phyloP scores from a whole-genome alignment of 2,113 vertebrate species.

The Thomomys bottae region DNA sequence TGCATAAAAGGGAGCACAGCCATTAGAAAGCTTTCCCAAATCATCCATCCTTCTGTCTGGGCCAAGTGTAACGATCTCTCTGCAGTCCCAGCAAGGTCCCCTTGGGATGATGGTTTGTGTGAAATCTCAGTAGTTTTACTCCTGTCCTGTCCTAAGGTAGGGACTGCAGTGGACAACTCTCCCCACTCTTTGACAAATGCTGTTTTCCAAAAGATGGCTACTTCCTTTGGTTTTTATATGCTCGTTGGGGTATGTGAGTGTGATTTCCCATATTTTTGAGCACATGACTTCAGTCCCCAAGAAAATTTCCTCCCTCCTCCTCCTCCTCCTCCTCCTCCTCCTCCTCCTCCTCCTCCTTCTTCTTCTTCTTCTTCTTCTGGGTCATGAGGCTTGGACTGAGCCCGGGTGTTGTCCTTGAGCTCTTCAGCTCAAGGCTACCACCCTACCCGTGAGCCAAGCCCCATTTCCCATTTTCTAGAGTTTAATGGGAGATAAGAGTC shows the following conservation, averaged over 20 bases:
- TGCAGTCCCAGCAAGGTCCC: neutral
- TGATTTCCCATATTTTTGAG: neutral
- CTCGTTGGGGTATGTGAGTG: neutral
- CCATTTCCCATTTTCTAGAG: too few relatives aligned
- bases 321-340: too few relatives aligned
- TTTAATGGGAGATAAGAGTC: too few relatives aligned
- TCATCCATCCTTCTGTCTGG: neutral
- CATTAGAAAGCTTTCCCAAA: neutral
- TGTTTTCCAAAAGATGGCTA: neutral
- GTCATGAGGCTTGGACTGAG: too few relatives aligned
- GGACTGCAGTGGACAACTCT: neutral
- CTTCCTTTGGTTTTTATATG: neutral
- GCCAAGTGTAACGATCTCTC: neutral
- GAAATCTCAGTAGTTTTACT: neutral
- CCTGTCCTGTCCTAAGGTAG: neutral
- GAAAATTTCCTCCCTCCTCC: neutral
- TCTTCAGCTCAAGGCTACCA: too few relatives aligned
- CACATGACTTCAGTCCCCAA: neutral
- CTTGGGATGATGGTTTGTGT: rapidly evolving
- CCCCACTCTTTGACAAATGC: neutral
- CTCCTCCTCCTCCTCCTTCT: too few relatives aligned
- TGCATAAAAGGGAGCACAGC: neutral
- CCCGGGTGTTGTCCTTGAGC: too few relatives aligned
- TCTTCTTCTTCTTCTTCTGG: too few relatives aligned
- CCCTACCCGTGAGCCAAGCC: too few relatives aligned